Percentiles rank a stretch among this genome's conserved stretches.
Evolutionary conservation across 2,113 vertebrate genomes (phyloP).

Genomic region (Leptosomus discolor): DNA sequence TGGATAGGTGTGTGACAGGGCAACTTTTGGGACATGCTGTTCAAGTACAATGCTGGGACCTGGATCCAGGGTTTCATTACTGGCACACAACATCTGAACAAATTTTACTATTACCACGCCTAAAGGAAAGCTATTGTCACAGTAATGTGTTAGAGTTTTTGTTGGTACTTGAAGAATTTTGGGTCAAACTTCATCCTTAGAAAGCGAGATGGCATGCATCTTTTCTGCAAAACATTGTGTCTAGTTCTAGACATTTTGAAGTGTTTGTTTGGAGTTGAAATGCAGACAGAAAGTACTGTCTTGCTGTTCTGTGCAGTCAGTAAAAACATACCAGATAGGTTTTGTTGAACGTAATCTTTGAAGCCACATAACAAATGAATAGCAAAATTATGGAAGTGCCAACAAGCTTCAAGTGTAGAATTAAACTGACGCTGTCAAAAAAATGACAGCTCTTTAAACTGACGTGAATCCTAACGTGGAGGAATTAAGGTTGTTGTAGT

Average conservation of each 20-base stretch:
- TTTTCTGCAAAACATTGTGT: not conserved
- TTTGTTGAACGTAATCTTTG: not conserved
- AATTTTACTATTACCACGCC: not conserved
- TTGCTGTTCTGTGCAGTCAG: not conserved
- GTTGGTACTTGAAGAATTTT: not conserved
- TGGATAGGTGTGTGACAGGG: rapidly evolving
- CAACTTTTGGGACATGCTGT: not conserved
- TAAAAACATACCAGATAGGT: not conserved
- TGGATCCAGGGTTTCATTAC: not conserved
- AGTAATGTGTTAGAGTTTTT: not conserved
- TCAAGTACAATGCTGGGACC: not conserved
- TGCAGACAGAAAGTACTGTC: not conserved
- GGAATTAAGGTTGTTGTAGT: not conserved
- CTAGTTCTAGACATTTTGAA: not conserved
- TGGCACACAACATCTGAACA: not conserved
- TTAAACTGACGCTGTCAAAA: not conserved
- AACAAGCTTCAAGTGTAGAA: not conserved
- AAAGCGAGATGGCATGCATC: rapidly evolving
- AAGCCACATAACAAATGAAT: not conserved
- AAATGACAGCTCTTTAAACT: not conserved
- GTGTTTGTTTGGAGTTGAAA: not conserved
- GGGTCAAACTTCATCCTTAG: not conserved
- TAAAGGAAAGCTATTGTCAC: not conserved
- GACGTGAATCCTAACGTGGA: not conserved
- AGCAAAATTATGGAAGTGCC: not conserved